Percentiles rank a stretch among this genome's conserved stretches.
Conservation (phyloP, 1,140 invertebrate species). For the Calliphora vicina region DNA sequence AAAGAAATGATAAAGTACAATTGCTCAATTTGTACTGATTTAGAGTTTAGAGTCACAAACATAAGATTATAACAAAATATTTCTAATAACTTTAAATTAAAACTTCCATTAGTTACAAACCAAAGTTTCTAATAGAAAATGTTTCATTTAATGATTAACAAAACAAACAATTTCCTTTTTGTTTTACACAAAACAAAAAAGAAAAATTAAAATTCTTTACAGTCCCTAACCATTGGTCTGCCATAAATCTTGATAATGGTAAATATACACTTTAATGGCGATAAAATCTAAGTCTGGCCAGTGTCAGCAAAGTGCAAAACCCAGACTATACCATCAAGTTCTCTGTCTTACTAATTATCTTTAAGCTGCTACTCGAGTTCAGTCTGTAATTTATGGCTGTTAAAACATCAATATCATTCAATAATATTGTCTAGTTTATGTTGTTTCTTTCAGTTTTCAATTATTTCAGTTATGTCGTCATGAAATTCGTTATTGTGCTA, state of each 20-base stretch:
- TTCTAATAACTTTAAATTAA: too few relatives aligned
- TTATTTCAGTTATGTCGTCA: background rate
- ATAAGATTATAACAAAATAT: background rate
- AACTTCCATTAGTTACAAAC: too few relatives aligned
- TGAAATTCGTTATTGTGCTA: background rate
- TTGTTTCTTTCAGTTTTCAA: background rate
- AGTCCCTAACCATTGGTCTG: too few relatives aligned
- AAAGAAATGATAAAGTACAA: too few relatives aligned
- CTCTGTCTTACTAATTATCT: background rate
- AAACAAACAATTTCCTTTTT: too few relatives aligned
- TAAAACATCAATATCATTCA: conserved; percentile 4
- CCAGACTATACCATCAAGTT: background rate
- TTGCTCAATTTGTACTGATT: background rate
- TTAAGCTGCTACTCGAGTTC: background rate
- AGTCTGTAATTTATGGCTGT: conserved; percentile 12
- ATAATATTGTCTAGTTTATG: background rate
- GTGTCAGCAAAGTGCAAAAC: background rate
- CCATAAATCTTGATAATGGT: background rate
- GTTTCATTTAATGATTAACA: too few relatives aligned
- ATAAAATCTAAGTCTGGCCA: background rate
- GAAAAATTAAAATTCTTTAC: too few relatives aligned
- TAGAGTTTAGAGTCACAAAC: background rate
- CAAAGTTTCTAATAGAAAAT: too few relatives aligned
- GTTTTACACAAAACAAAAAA: too few relatives aligned
- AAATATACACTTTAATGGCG: background rate